Base-by-base conservation (phyloP, 2,797 vertebrate genomes). In the Darevskia mixta region DNA sequence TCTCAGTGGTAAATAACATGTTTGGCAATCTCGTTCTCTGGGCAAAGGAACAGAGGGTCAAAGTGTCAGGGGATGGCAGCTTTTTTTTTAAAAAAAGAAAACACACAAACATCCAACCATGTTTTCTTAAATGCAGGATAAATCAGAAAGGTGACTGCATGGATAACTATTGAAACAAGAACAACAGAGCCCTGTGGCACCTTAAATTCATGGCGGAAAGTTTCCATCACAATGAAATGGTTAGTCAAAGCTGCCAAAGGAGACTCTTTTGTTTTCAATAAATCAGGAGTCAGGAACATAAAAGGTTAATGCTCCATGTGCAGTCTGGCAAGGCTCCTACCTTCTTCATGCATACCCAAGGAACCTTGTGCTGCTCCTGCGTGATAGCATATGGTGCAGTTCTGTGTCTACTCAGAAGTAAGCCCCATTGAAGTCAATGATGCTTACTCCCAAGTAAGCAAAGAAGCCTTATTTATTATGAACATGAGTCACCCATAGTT, bases 1-100 rank as follows among this genome's bases (percentile, higher is more conserved):
- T 90, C 91, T 76, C n/a, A 8, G n/a, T 85, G 87, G 87, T 75
- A 29, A 89, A 89, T 84, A 49, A 90, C 72, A 78, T 38, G 78
- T 38, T 88, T 43, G 80, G 0, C 0, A 27, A 87, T 58, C 69
- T 79, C 67, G 79, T 61, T 86, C 8, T 3, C 79, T 64, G 2
- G 32, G 25, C 79, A 69, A 58, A 55, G 43, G 18, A 69, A 75
- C 25, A 6, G 11, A n/a, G 38, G 75, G 55, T 76, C 71, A 73
- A 45, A 5, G n/a, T 10, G 43, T 11, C 67, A 55, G 49, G 13
- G 49, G 49, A 55, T 55, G 49, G 49, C 49, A 55, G 13, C 35
- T 55, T 55, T 49, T 49, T 55, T 3, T 0, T 1, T 13, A 13
- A 13, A 49, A 49, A 49, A 35, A 72, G 5, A 72, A 32, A 17